Evolutionary conservation across 2,113 vertebrate species (phyloP).

Genomic region (Ariopsis seemanni): DNA sequence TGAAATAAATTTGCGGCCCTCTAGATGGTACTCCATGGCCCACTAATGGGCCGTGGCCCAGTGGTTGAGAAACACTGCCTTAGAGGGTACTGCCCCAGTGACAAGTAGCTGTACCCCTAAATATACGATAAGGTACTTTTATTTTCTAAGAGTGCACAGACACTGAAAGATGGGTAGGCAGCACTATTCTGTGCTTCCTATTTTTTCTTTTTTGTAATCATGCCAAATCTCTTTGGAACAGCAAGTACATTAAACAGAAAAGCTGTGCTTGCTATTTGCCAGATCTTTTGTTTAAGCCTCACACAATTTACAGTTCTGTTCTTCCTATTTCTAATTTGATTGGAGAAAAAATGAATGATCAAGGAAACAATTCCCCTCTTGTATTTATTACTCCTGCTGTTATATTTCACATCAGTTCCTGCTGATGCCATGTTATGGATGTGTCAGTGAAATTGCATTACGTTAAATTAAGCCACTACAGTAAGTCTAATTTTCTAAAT

Average conservation of each 20-base stretch:
- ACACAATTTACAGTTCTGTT: not conserved
- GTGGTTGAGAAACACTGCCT: no score
- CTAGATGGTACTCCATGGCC: no score
- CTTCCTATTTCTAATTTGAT: not conserved
- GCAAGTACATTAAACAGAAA: not conserved
- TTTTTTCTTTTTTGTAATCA: not conserved
- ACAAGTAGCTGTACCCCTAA: no score
- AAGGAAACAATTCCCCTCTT: not conserved
- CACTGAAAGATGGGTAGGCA: not conserved
- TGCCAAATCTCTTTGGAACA: not conserved
- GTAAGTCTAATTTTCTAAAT: not conserved
- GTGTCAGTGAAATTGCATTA: not conserved
- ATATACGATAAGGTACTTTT: no score
- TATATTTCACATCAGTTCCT: not conserved
- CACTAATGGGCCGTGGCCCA: no score
- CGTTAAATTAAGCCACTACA: not conserved
- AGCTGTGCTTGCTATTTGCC: not conserved
- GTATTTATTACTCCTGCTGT: not conserved
- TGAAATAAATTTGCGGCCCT: no score
- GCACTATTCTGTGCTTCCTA: not conserved
- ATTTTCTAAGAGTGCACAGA: no score
- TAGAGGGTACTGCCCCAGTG: no score
- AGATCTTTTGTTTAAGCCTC: not conserved
- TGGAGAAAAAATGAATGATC: not conserved
- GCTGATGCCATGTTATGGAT: not conserved